A percentile compares a stretch with the other conserved stretches of the same genome.
phyloP scores from a whole-genome alignment of 2,888 invertebrate species.

The Melieria picta region DNA sequence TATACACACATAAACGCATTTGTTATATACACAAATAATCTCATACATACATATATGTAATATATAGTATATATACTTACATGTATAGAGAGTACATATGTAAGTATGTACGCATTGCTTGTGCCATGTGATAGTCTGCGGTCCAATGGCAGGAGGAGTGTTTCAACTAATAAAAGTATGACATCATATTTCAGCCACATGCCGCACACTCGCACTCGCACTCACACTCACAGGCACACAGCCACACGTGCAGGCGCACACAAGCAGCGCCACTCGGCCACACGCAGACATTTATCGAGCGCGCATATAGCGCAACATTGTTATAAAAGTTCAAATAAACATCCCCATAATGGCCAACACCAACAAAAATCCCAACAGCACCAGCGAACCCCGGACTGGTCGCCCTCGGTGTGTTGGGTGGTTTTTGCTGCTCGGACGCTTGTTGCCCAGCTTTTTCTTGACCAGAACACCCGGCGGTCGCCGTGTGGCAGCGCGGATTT shows the following conservation, averaged over 20 bases:
- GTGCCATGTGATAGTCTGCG: background rate
- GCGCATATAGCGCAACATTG: constrained; percentile 45
- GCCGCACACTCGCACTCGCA: constrained; percentile 17
- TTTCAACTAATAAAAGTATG: constrained; percentile 34
- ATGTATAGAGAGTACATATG: constrained; percentile 25
- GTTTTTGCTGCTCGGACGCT: no score
- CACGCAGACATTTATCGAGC: background rate
- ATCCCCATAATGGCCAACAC: constrained; percentile 35
- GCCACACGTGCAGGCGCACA: constrained; percentile 15
- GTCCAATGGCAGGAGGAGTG: constrained; percentile 5
- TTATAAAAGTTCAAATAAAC: constrained; percentile 59
- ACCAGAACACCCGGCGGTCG: no score
- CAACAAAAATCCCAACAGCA: no score
- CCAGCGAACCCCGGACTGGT: no score
- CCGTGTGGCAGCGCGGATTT: no score
- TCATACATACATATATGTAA: constrained; percentile 13
- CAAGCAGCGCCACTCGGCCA: constrained; percentile 8
- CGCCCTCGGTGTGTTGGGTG: no score
- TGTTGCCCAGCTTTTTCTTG: no score
- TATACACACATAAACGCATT: background rate
- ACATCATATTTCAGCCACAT: constrained; percentile 37
- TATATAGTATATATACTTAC: constrained; percentile 15
- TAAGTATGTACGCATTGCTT: background rate
- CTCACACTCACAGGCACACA: constrained; percentile 18
- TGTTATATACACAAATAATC: background rate